Evolutionary conservation across 2,888 invertebrate genomes (phyloP).

Genomic region (Sarcophaga carnaria): DNA sequence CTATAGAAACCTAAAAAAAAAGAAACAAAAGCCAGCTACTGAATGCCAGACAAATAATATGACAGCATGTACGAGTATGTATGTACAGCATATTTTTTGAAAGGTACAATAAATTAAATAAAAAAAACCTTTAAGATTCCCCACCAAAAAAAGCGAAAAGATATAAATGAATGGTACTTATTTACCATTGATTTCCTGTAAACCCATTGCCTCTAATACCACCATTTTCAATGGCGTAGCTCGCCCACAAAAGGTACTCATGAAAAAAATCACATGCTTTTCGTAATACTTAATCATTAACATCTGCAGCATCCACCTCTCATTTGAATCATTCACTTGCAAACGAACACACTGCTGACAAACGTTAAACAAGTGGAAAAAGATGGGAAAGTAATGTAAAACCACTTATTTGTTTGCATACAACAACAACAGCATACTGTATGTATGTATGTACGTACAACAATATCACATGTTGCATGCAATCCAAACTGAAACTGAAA

Average conservation of each 20-base stretch:
- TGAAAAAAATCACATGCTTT: slow-evolving; percentile 31
- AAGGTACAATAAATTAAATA: neutral
- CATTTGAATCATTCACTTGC: neutral
- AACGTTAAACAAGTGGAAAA: neutral
- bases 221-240: neutral
- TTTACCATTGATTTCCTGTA: too few relatives aligned
- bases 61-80: neutral
- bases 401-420: neutral
- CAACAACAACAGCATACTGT: neutral
- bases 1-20: neutral
- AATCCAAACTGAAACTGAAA: neutral
- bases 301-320: slow-evolving; percentile 7
- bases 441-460: neutral
- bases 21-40: neutral
- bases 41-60: neutral
- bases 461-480: neutral
- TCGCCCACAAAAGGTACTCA: slow-evolving; percentile 29
- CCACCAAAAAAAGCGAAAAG: too few relatives aligned
- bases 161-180: too few relatives aligned
- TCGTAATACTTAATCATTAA: slow-evolving; percentile 32
- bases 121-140: too few relatives aligned
- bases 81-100: neutral
- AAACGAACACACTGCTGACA: neutral
- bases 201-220: too few relatives aligned
- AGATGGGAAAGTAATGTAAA: neutral